phyloP scores from a whole-genome alignment of 2,113 vertebrate species.

The Microcebus griseorufus region DNA sequence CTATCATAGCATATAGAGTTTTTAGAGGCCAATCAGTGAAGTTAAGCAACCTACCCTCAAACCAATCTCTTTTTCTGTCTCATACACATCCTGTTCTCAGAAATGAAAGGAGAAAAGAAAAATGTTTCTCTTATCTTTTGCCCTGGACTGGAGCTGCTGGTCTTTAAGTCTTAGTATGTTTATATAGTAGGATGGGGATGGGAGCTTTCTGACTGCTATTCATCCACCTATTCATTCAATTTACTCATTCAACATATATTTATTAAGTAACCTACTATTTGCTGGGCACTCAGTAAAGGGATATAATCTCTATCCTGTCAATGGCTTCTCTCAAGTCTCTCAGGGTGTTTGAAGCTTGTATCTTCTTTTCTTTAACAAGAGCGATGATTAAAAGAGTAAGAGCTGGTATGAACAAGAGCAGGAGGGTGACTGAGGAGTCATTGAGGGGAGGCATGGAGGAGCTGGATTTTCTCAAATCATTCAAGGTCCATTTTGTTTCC shows the following conservation, averaged over 20 bases:
- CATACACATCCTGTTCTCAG: not conserved
- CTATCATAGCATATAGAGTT: not conserved
- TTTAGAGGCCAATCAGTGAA: slow-evolving; percentile 2
- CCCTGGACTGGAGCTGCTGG: not conserved
- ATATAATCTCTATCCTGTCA: not conserved
- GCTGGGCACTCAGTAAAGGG: not conserved
- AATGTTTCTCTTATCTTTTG: not conserved
- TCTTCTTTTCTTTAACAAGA: not conserved
- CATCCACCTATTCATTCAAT: not conserved
- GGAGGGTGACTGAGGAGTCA: not conserved
- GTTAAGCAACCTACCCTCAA: not conserved
- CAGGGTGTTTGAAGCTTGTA: not conserved
- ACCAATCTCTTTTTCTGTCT: not conserved
- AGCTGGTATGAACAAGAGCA: not conserved
- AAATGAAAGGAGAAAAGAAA: not conserved
- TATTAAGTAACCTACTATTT: slow-evolving; percentile 20
- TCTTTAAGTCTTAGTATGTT: not conserved
- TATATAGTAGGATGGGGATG: not conserved
- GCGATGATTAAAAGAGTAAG: not conserved
- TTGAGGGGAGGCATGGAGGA: not conserved
- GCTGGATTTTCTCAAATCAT: slow-evolving; percentile 22
- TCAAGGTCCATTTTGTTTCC: not conserved
- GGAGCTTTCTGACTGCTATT: not conserved
- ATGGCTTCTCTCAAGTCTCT: not conserved
- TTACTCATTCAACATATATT: not conserved